Conservation (phyloP, 2,797 vertebrate genomes). For the Buphagus erythrorhynchus region DNA sequence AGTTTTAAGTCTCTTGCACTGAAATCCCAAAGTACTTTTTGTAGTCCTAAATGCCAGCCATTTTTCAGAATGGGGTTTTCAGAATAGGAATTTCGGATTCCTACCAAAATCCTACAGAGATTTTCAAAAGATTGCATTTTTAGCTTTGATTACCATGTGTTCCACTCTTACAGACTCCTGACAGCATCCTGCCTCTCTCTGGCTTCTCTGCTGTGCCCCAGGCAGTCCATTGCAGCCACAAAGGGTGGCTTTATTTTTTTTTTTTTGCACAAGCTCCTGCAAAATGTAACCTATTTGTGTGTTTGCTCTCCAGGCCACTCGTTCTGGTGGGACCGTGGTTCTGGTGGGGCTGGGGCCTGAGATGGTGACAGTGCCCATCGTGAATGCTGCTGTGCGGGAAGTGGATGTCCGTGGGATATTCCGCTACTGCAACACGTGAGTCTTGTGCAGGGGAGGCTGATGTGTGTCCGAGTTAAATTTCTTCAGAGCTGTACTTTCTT, state of each 20-base stretch:
- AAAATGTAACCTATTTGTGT: neutral
- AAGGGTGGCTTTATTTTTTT: neutral
- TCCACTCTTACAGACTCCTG: neutral
- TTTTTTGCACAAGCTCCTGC: neutral
- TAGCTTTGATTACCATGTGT: neutral
- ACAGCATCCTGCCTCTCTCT: neutral
- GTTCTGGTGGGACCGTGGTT: conserved; percentile 90
- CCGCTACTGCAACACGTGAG: conserved; percentile 97
- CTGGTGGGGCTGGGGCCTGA: conserved; percentile 88
- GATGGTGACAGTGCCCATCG: conserved; percentile 86
- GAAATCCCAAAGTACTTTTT: neutral
- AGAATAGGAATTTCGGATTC: neutral
- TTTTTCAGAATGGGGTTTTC: neutral
- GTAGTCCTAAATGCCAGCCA: neutral
- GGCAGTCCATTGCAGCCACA: neutral
- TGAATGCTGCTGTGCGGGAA: conserved; percentile 86
- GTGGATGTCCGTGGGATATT: conserved; percentile 96
- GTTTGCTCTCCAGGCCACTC: conserved; percentile 82
- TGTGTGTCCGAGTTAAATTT: neutral
- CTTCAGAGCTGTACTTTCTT: neutral
- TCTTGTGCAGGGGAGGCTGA: neutral
- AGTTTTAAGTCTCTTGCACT: neutral
- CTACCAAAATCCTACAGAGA: neutral
- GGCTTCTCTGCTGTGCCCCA: neutral
- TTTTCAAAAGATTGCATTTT: neutral